Evolutionary conservation across 2,113 vertebrate genomes (phyloP), one percentile per base, ranked within the genome.

Genomic region (Sander lucioperca): DNA sequence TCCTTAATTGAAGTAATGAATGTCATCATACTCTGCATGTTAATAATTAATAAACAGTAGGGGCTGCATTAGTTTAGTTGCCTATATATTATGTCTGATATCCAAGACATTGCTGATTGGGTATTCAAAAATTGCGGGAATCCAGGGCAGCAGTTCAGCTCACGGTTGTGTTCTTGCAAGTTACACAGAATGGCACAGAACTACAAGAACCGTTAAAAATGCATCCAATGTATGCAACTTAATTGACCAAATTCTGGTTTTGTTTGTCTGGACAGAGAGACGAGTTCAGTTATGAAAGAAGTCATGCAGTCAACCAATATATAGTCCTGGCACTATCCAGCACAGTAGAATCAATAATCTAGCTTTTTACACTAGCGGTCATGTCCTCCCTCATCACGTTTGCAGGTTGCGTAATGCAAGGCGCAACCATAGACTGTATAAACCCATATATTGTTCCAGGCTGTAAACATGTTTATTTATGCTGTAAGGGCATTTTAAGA

Each of bases 261-360:
- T 67, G 8, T 21, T 45, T 33, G 12, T 61, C n/a, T n/a, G 15
- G 3, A 67, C 7, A 10, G 71, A 78, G 50, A 57, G 53, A 67
- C 2, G 2, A 23, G 54, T 50, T 72, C 67, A 39, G 27, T 66
- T 79, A 45, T 36, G 53, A 70, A 48, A 67, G n/a, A 18, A 69
- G 51, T 43, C 67, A 43, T 13, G 12, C 45, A 53, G 43, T 77
- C 74, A 36, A 74, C 74, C n/a, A 39, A 33, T 64, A 21, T 63
- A 65, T 50, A 14, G 4, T 33, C 63, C 25, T 3, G 11, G 30
- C 56, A 16, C 48, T 43, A 33, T 48, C 53, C 53, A 63, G 47
- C 16, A 43, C 5, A 19, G 30, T 11, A 12, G 33, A 71, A 75
- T 86, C 85, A 53, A 75, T 75, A 66, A 58, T 16, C 4, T n/a